These are phyloP conservation scores for Rhabdomys pumilio DNA, from an alignment of 2,797 vertebrate species.

Conservation along the genomic window DNA sequence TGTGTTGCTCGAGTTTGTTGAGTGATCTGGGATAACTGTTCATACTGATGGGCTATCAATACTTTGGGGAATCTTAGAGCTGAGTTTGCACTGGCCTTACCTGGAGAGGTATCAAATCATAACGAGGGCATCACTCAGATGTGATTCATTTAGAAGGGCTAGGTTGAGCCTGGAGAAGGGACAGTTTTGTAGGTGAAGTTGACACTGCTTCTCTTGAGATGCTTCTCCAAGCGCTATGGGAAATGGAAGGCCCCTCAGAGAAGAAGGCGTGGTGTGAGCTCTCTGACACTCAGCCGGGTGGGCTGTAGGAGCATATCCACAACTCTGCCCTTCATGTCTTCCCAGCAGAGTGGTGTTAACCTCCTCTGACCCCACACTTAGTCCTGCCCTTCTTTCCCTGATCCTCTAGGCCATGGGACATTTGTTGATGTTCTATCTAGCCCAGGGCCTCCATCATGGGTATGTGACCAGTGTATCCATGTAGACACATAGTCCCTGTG, in stretches of 20 bases:
- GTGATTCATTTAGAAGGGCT: not conserved
- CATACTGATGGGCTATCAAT: not conserved
- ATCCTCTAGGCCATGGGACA: not conserved
- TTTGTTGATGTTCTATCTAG: not conserved
- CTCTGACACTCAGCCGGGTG: not conserved
- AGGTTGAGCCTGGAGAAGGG: not conserved
- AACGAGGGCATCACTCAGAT: not conserved
- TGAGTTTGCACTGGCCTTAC: not conserved
- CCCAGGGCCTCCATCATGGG: not conserved
- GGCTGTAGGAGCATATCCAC: not conserved
- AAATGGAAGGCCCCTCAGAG: not conserved
- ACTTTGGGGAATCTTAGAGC: too few species aligned
- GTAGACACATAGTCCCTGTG: not conserved
- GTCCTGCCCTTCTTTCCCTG: not conserved
- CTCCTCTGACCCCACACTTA: not conserved
- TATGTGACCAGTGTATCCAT: not conserved
- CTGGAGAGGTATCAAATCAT: not conserved
- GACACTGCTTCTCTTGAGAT: not conserved
- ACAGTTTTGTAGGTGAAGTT: not conserved
- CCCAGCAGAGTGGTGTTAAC: not conserved
- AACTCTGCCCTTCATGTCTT: not conserved
- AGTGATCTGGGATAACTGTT: not conserved
- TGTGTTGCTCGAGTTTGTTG: not conserved
- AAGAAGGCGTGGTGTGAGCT: rapidly evolving
- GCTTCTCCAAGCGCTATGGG: not conserved